Base-by-base conservation (phyloP, 2,797 vertebrate genomes). In the Columba guinea region DNA sequence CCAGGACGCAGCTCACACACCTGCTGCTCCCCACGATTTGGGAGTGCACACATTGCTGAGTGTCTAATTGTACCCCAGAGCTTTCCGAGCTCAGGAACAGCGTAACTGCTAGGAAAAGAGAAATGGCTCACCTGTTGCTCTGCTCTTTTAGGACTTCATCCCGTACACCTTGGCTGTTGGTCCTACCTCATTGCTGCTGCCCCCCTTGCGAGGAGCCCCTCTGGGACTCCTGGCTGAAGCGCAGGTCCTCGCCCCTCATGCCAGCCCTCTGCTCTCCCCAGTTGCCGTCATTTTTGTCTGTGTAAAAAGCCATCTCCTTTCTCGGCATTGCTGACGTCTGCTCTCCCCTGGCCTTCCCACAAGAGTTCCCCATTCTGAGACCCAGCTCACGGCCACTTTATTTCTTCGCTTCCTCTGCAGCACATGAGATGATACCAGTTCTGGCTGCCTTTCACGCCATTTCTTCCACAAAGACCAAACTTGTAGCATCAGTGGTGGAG, bases 401-500 rank as follows among this genome's bases (percentile, higher is more conserved):
- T 13, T 28, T 65, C 67, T 39, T 84, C 59, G 41, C 7, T 80
- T 86, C 27, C 56, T 59, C 35, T 34, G 28, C 12, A 1, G 5
- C 67, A 37, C 27, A 39, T 0, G 0, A 35, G 48, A 20, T 5
- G 34, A 2, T 2, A 64, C 13, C 34, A 76, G 8, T 64, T 46
- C 32, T 53, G 48, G 11, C 26, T 53, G 58, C 51, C 32, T 84
- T 93, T 87, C 59, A 21, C 0, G 0, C 21, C 55, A 13, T 35
- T 85, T 27, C 51, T 39, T 89, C 59, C 63, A 46, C 23, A 8
- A 8, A 65, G 34, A 49, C 23, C 76, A 37, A 76, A 80, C 26
- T 0, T 37, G 34, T 1, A 76, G 37, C 26, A 58, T 19, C 70
- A 34, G 10, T 6, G 1, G 1, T 20, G 28, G n/a, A 1, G 1